phyloP scores from a whole-genome alignment of 1,140 invertebrate species.

The Parapsyche elsis region DNA sequence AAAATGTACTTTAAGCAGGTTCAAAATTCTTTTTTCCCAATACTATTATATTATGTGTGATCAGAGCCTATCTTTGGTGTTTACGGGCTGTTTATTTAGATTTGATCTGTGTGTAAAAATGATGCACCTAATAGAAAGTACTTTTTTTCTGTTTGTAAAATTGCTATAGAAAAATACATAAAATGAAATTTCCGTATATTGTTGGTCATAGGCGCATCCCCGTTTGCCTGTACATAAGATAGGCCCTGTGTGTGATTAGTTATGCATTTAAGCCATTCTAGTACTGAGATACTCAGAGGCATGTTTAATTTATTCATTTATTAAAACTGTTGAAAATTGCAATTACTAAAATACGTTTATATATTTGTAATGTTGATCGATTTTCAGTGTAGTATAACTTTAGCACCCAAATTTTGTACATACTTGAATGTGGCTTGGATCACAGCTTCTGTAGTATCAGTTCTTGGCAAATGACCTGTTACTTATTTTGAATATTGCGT shows the following conservation, averaged over 20 bases:
- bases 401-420: slow-evolving; percentile 57
- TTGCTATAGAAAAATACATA: slow-evolving; percentile 3
- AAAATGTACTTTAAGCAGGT: slow-evolving; percentile 38
- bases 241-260: slow-evolving; percentile 43
- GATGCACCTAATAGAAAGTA: too few species aligned
- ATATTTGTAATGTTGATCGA: slow-evolving; percentile 55
- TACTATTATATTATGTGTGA: slow-evolving; percentile 31
- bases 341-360: slow-evolving; percentile 47
- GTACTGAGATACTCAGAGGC: slow-evolving; percentile 49
- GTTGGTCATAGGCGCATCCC: background rate
- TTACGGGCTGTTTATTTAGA: background rate
- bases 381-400: slow-evolving; percentile 56
- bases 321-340: slow-evolving; percentile 51
- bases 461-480: slow-evolving; percentile 56
- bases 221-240: background rate
- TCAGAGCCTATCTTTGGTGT: slow-evolving; percentile 24
- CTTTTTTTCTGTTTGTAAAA: background rate
- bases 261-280: slow-evolving; percentile 45
- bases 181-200: background rate
- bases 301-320: slow-evolving; percentile 52
- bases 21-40: slow-evolving; percentile 38
- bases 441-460: slow-evolving; percentile 57
- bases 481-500: slow-evolving; percentile 54
- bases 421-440: slow-evolving; percentile 57
- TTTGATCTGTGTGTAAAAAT: too few species aligned